Conservation (phyloP, 2,113 vertebrate genomes). For the Formicarius rufipectus region DNA sequence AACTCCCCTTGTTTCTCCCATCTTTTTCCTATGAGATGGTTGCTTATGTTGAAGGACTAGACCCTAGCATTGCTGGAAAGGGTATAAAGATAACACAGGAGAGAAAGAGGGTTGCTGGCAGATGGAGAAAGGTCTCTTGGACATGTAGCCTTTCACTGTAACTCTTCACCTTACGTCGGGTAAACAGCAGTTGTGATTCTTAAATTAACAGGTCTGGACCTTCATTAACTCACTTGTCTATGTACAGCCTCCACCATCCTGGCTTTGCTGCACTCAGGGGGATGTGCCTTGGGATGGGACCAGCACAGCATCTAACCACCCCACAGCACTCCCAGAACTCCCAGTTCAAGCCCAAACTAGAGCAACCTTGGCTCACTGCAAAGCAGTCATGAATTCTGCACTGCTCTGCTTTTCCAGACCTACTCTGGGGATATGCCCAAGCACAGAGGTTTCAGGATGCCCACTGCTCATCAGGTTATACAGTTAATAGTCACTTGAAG, state of each 20-base stretch:
- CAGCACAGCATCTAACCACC: fast-evolving
- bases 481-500: background rate
- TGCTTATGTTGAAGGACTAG: background rate
- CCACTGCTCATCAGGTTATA: background rate
- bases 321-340: background rate
- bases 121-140: background rate
- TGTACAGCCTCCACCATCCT: background rate
- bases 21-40: background rate
- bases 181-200: background rate
- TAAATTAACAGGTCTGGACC: background rate
- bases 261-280: background rate
- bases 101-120: background rate
- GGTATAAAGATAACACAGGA: background rate
- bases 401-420: background rate
- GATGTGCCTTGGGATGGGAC: background rate
- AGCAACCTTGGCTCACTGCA: background rate
- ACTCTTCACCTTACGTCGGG: background rate
- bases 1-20: conserved; percentile 16
- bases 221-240: background rate
- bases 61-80: background rate
- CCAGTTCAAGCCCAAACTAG: background rate
- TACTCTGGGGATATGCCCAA: background rate
- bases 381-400: background rate
- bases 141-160: background rate
- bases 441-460: background rate